These are phyloP conservation scores for Agonopterix arenella DNA, from an alignment of 2,888 invertebrate genomes.

Conservation along the genomic window DNA sequence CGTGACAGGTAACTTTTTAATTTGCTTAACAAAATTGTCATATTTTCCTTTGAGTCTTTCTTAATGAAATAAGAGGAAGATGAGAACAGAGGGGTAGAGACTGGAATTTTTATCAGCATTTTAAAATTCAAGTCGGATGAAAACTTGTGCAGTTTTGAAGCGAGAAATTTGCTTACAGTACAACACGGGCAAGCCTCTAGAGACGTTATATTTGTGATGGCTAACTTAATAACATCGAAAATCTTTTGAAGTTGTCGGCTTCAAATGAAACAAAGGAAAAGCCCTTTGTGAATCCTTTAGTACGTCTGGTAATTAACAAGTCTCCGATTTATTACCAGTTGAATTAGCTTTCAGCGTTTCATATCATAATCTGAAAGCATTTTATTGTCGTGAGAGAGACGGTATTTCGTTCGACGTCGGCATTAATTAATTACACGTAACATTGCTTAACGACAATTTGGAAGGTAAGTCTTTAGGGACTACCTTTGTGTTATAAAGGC, in stretches of 20 bases:
- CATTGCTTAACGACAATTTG: slow-evolving; percentile 43
- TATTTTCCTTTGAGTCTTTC: slow-evolving; percentile 56
- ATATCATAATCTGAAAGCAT: slow-evolving; percentile 66
- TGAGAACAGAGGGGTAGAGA: slow-evolving; percentile 26
- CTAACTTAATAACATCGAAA: slow-evolving; percentile 43
- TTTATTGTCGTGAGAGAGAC: slow-evolving; percentile 47
- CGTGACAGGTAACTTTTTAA: slow-evolving; percentile 69
- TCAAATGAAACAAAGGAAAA: slow-evolving; percentile 46
- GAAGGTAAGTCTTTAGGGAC: slow-evolving; percentile 33
- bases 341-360: slow-evolving; percentile 67
- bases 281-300: slow-evolving; percentile 46
- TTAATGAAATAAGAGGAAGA: slow-evolving; percentile 55
- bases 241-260: slow-evolving; percentile 48
- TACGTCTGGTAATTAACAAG: slow-evolving; percentile 61
- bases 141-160: slow-evolving; percentile 33
- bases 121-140: slow-evolving; percentile 31
- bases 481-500: slow-evolving; percentile 10
- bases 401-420: slow-evolving; percentile 19
- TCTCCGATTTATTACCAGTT: slow-evolving; percentile 61
- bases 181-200: slow-evolving; percentile 21
- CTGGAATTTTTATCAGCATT: slow-evolving; percentile 54
- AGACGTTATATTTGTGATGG: slow-evolving; percentile 36
- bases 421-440: slow-evolving; percentile 60
- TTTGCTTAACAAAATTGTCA: slow-evolving; percentile 59
- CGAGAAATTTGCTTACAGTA: slow-evolving; percentile 37